Evolutionary conservation across 2,888 invertebrate genomes (phyloP), one percentile per base, ranked within the genome.

Genomic region (Miltochrista miniata): DNA sequence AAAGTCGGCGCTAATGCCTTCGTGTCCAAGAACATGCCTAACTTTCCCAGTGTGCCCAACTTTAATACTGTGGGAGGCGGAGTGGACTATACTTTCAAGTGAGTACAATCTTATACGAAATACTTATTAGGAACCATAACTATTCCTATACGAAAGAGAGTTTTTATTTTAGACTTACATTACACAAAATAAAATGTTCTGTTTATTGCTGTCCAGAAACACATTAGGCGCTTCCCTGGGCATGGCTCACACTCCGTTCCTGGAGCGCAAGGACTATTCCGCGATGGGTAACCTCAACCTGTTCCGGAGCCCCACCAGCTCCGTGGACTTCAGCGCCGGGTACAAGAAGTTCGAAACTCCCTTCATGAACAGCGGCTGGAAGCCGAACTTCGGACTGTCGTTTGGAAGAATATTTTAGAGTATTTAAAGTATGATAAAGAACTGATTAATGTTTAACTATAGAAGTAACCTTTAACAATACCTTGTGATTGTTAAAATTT

Each of bases 321-420:
- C 61, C 0, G 12, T 63, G 11, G 62, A 72, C 51, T 52, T 64
- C 24, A 64, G 38, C 38, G 59, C 46, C 9, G 59, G 62, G 2
- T 56, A 61, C n/a, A 61, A 54, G 45, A 58, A 54, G 12, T 54
- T 61, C 12, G 57, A 61, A 1, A 59, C 44, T 60, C 11, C 71
- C 65, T 48, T 66, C n/a, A 49, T 15, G 58, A 64, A 36, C n/a
- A 68, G 59, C 14, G 40, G 55, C 14, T 59, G 70, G 70, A 30
- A 64, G 40, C 72, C 72, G 0, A 38, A 37, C n/a, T 56, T 54
- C 2, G 58, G 51, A 60, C 8, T 14, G 37, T 35, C 36, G 18
- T 53, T 45, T 11, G 37, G 18, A 34, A 58, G 39, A 30, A 49
- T 9, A 31, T 58, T 49, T 7, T 39, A 12, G n/a, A 9, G 5